These are phyloP conservation scores for Furnarius figulus DNA, from an alignment of 2,113 vertebrate species.

Conservation along the genomic window DNA sequence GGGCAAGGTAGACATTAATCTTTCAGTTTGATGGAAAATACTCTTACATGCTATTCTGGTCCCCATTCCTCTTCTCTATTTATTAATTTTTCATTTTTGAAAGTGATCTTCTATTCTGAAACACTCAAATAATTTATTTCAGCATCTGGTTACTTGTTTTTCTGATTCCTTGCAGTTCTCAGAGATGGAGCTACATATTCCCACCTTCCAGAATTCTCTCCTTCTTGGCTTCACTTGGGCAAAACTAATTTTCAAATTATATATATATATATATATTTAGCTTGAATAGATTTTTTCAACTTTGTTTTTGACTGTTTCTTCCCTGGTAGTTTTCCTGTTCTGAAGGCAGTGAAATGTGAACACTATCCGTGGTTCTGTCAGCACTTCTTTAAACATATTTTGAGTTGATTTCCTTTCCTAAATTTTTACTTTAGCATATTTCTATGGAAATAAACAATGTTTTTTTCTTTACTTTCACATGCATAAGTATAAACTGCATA, in stretches of 20 bases:
- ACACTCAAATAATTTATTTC: neutral
- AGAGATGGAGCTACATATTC: neutral
- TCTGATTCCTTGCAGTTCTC: neutral
- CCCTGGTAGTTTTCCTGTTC: neutral
- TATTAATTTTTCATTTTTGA: neutral
- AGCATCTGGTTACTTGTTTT: neutral
- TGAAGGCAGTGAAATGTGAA: neutral
- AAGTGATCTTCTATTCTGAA: neutral
- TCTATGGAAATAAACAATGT: neutral
- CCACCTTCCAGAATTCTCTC: neutral
- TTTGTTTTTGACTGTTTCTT: neutral
- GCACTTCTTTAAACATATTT: neutral
- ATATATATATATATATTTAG: neutral
- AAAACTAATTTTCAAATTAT: neutral
- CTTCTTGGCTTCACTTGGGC: neutral
- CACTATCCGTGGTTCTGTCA: neutral
- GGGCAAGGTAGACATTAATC: neutral
- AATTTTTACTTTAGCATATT: neutral
- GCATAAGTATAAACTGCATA: neutral
- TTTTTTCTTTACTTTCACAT: neutral
- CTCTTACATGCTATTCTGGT: neutral
- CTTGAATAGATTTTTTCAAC: neutral
- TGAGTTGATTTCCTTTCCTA: neutral
- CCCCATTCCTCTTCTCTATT: neutral
- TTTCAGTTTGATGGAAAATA: neutral